Evolutionary conservation across 2,888 invertebrate species (phyloP).

Genomic region (Nymphalis c-album): DNA sequence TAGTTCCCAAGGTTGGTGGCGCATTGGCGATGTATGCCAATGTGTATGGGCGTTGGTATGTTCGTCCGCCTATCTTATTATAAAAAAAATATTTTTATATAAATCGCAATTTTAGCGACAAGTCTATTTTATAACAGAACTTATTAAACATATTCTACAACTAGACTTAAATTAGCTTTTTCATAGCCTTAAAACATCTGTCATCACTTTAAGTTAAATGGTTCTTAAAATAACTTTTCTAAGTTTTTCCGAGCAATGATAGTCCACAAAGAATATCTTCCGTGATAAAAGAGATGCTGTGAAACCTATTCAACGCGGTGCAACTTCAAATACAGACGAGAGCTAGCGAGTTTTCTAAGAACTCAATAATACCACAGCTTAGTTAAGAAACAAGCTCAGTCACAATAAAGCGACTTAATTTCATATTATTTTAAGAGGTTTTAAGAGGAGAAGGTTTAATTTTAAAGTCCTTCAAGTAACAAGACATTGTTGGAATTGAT

Average conservation of each 20-base stretch:
- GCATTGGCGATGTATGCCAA: too few relatives aligned
- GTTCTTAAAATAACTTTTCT: constrained; percentile 11
- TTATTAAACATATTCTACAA: neutral
- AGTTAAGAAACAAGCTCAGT: neutral
- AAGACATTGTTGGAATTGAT: too few relatives aligned
- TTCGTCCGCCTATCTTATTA: too few relatives aligned
- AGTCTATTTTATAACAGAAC: too few relatives aligned
- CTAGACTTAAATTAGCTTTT: neutral
- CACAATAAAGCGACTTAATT: neutral
- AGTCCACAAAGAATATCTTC: constrained; percentile 26
- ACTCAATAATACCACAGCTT: constrained; percentile 8
- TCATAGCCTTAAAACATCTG: neutral
- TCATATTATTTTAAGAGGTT: too few relatives aligned
- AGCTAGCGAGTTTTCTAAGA: constrained; percentile 25
- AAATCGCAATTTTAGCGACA: too few relatives aligned
- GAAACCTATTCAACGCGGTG: constrained; percentile 25
- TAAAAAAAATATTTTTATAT: too few relatives aligned
- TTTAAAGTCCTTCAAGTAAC: too few relatives aligned
- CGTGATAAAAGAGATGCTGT: constrained; percentile 19
- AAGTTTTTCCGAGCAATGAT: constrained; percentile 17
- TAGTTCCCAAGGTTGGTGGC: too few relatives aligned
- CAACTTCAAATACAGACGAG: constrained; percentile 28
- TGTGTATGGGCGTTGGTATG: too few relatives aligned
- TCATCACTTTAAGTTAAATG: constrained; percentile 7
- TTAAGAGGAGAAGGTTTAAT: too few relatives aligned